Conservation (phyloP, 2,888 invertebrate genomes). For the Trimorus sp. region DNA sequence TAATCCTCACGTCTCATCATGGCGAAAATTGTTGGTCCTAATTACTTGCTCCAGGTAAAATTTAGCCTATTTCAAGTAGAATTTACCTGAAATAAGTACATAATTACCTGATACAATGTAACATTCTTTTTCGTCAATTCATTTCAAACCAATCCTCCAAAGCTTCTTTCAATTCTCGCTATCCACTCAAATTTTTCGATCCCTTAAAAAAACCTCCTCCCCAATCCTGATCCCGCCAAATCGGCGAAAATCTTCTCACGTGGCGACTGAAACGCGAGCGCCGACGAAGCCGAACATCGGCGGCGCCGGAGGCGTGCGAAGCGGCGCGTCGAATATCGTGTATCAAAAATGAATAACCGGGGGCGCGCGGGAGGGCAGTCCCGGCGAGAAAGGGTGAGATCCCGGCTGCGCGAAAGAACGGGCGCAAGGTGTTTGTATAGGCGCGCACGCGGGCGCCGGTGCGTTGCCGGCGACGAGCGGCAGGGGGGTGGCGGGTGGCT, state of each 20-base stretch:
- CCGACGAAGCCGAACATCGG: conserved; percentile 47
- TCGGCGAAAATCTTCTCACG: conserved; percentile 47
- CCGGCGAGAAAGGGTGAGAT: conserved; percentile 51
- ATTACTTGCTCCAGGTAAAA: no score
- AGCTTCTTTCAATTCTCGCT: no score
- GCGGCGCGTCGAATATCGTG: conserved; percentile 52
- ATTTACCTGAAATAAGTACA: no score
- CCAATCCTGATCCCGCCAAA: not conserved
- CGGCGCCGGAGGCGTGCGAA: conserved; percentile 46
- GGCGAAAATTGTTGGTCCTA: no score
- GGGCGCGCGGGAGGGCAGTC: conserved; percentile 27
- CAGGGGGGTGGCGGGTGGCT: conserved; percentile 50
- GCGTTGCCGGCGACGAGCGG: conserved; percentile 58
- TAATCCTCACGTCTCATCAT: no score
- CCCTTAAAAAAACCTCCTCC: no score
- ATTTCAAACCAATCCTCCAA: no score
- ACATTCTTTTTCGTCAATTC: no score
- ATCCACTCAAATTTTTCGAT: no score
- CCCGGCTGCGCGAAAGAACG: conserved; percentile 56
- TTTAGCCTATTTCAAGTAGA: no score
- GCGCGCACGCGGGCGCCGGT: conserved; percentile 62
- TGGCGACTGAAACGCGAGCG: conserved; percentile 39
- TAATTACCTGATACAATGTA: no score
- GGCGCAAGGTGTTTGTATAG: conserved; percentile 57
- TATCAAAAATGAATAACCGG: conserved; percentile 60